phyloP scores from a whole-genome alignment of 2,797 vertebrate species.

The Salmo trutta region DNA sequence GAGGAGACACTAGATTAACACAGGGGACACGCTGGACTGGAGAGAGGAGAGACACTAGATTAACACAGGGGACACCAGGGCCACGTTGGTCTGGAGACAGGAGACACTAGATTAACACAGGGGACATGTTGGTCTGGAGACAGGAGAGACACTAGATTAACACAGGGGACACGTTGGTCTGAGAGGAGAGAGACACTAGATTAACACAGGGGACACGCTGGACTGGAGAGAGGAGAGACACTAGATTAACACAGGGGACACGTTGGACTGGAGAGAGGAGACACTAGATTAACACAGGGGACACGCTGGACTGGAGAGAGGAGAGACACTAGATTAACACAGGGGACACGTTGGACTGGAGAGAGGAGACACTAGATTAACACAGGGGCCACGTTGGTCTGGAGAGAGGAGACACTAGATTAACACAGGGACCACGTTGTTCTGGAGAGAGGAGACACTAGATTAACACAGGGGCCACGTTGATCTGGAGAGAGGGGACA shows the following conservation, averaged over 20 bases:
- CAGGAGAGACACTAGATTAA: no score
- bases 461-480: conserved; percentile 89
- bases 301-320: conserved; percentile 88
- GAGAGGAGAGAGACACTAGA: no score
- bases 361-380: conserved; percentile 49
- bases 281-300: conserved; percentile 79
- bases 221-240: conserved; percentile 73
- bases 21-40: conserved; percentile 95
- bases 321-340: neutral
- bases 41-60: neutral
- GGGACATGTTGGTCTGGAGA: no score
- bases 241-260: neutral
- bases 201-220: conserved; percentile 91
- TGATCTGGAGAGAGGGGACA: conserved; percentile 78
- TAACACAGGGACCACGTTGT: neutral
- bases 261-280: no score
- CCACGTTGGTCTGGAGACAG: no score
- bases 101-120: no score
- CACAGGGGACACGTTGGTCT: no score
- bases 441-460: no score
- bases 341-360: neutral
- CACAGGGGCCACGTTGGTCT: conserved; percentile 97
- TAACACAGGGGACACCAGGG: neutral
- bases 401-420: neutral
- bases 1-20: conserved; percentile 63